phyloP scores from a whole-genome alignment of 2,113 vertebrate genomes.

The Myiagra hebetior region DNA sequence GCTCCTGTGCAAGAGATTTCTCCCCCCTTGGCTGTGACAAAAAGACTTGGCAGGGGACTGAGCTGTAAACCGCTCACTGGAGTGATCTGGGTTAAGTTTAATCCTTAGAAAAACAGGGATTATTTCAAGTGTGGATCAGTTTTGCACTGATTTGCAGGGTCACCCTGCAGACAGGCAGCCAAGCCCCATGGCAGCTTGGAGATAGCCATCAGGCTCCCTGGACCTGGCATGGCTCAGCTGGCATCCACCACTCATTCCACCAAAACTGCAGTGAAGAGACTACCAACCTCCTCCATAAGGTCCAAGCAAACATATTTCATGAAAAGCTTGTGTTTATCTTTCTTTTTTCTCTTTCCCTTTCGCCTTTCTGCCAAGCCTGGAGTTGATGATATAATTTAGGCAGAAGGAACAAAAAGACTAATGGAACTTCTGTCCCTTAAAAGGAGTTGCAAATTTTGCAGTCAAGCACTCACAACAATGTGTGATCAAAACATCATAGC shows the following conservation, averaged over 20 bases:
- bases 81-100: not conserved
- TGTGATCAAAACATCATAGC: not conserved
- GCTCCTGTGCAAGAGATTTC: not conserved
- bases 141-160: not conserved
- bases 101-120: constrained; percentile 40
- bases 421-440: not conserved
- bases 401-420: not conserved
- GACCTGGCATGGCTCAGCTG: not conserved
- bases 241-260: rapidly evolving
- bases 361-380: not conserved
- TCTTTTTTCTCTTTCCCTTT: not conserved
- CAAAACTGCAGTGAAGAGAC: rapidly evolving
- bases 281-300: not conserved
- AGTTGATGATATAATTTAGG: not conserved
- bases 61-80: not conserved
- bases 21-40: rapidly evolving
- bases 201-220: not conserved
- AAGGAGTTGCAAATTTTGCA: not conserved
- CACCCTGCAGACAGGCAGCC: rapidly evolving
- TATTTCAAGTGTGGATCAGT: not conserved
- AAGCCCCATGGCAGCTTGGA: rapidly evolving
- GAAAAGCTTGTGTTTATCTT: not conserved
- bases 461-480: not conserved
- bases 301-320: rapidly evolving
- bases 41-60: rapidly evolving